Percentiles rank a stretch among this genome's conserved stretches.
Conservation (phyloP, 2,888 invertebrate genomes). For the Cephalotes varians region DNA sequence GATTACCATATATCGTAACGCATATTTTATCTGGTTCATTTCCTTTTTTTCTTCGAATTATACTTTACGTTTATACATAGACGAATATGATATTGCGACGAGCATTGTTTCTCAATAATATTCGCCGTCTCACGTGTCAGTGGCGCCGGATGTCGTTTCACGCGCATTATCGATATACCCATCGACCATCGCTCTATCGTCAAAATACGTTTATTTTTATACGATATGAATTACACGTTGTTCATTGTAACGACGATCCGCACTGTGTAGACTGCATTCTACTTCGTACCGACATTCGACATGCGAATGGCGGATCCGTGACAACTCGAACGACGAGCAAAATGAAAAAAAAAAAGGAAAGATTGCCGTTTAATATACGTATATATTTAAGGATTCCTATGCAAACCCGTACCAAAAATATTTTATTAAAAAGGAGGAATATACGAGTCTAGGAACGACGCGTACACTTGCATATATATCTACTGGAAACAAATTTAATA, state of each 20-base stretch:
- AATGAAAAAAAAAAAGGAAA: slow-evolving; percentile 36
- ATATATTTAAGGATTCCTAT: slow-evolving; percentile 74
- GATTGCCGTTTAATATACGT: slow-evolving; percentile 72
- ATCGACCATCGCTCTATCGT: slow-evolving; percentile 73
- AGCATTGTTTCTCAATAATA: slow-evolving; percentile 64
- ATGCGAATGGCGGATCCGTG: slow-evolving; percentile 64
- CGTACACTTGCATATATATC: slow-evolving; percentile 73
- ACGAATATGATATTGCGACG: slow-evolving; percentile 55
- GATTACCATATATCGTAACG: slow-evolving; percentile 68
- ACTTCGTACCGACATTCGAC: slow-evolving; percentile 68
- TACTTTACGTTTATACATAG: slow-evolving; percentile 75
- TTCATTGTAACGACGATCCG: slow-evolving; percentile 75
- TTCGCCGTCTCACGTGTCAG: slow-evolving; percentile 60
- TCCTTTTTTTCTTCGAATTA: slow-evolving; percentile 67
- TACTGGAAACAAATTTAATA: slow-evolving; percentile 79
- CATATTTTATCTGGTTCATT: slow-evolving; percentile 74
- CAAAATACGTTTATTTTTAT: slow-evolving; percentile 82
- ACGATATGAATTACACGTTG: slow-evolving; percentile 78
- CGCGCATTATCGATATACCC: slow-evolving; percentile 57
- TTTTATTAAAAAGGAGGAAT: slow-evolving; percentile 75
- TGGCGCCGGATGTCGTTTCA: slow-evolving; percentile 64
- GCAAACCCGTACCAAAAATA: slow-evolving; percentile 82
- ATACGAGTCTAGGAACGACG: slow-evolving; percentile 69
- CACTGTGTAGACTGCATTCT: slow-evolving; percentile 74
- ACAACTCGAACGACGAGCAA: slow-evolving; percentile 48